phyloP scores from a whole-genome alignment of 2,888 invertebrate species.

The Rhogogaster chlorosoma region DNA sequence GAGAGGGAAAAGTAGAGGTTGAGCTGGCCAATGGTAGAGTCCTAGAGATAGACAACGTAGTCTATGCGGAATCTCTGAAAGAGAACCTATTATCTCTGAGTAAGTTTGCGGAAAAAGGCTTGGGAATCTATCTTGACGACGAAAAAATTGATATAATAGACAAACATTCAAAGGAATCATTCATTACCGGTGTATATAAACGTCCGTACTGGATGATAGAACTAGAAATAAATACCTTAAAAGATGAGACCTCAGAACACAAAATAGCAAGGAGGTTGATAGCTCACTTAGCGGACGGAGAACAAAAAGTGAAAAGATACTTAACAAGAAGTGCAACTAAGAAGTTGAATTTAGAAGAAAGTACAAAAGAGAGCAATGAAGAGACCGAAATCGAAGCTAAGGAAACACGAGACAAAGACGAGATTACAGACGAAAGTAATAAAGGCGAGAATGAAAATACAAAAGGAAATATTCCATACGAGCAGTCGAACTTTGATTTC shows the following conservation, averaged over 20 bases:
- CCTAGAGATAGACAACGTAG: no score
- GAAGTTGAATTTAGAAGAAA: slow-evolving; percentile 12
- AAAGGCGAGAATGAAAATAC: slow-evolving; percentile 10
- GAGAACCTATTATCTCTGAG: background rate
- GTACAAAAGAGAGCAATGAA: background rate
- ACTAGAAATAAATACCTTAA: background rate
- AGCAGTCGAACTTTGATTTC: slow-evolving; percentile 52
- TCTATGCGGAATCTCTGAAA: background rate
- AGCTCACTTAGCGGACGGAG: slow-evolving; percentile 31
- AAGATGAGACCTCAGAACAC: background rate
- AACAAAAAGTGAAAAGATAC: slow-evolving; percentile 28
- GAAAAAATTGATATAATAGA: background rate
- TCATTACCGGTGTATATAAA: background rate
- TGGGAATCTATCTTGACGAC: background rate
- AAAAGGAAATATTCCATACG: slow-evolving; percentile 2
- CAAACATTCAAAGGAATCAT: background rate
- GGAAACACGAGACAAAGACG: background rate
- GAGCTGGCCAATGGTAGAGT: background rate
- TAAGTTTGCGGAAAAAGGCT: background rate
- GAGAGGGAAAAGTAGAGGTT: background rate
- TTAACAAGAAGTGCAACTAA: slow-evolving; percentile 48
- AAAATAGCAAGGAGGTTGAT: background rate
- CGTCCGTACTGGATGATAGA: slow-evolving; percentile 32
- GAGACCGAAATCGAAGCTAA: background rate
- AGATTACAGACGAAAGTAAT: background rate